Percentiles rank a stretch among this genome's conserved stretches.
Conservation (phyloP, 2,888 invertebrate genomes). For the Ernsta delagoae region DNA sequence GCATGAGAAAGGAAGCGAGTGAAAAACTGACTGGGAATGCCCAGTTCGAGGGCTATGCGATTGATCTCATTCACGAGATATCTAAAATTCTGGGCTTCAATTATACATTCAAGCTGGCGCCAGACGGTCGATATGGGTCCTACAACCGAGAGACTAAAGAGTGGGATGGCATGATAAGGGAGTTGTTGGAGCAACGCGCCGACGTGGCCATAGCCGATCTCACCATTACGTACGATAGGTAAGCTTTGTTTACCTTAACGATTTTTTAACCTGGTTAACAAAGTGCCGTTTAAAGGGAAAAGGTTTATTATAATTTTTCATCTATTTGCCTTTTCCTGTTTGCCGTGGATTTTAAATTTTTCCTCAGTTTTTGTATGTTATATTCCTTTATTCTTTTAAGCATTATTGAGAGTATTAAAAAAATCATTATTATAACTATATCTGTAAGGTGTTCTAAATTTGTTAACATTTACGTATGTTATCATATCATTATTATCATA, state of each 20-base stretch:
- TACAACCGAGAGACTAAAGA: constrained; percentile 92
- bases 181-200: constrained; percentile 94
- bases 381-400: too few relatives aligned
- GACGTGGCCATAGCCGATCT: constrained; percentile 98
- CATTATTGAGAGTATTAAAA: too few relatives aligned
- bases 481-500: too few relatives aligned
- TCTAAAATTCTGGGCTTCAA: constrained; percentile 94
- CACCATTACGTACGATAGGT: constrained; percentile 98
- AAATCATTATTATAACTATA: too few relatives aligned
- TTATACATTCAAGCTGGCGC: constrained; percentile 93
- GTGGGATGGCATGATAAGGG: constrained; percentile 97
- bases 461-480: too few relatives aligned
- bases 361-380: too few relatives aligned
- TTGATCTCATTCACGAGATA: constrained; percentile 97
- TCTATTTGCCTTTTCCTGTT: background rate
- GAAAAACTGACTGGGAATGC: constrained; percentile 94
- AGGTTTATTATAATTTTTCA: background rate
- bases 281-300: background rate
- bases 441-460: too few relatives aligned
- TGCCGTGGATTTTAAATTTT: too few relatives aligned
- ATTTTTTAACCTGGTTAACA: constrained; percentile 6
- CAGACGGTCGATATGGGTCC: constrained; percentile 94
- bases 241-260: constrained; percentile 57
- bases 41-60: constrained; percentile 97
- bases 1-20: constrained; percentile 96